Base-by-base conservation (phyloP, 2,888 invertebrate species). In the Mesochorus sp. region DNA sequence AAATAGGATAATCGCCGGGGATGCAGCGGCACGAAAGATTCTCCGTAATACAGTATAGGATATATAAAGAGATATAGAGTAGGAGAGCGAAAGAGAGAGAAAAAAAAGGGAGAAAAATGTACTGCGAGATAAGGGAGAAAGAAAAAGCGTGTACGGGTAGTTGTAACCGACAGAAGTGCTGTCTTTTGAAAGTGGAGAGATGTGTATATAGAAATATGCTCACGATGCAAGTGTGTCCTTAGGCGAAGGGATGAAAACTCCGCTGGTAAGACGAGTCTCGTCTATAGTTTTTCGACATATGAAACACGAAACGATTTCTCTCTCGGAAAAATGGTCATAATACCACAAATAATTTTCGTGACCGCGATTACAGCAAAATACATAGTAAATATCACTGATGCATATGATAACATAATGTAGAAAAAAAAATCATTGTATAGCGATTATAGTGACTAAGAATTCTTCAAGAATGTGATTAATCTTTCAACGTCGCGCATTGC, bases 1-100 rank as follows among this genome's bases (percentile, higher is more conserved):
- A 67, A 79, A 34, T 21, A 44, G 53, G 76, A 67, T 76, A 79
- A 76, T 76, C 66, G 71, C 53, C 37, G 44, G 31, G 47, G 57
- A 68, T 34, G 44, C 31, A 55, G 19, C 53, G 47, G 70, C 49
- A 59, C 71, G 71, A 68, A 72, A 57, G 71, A 73, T 47, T 59
- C 59, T 66, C 37, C 19, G 51, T 24, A 31, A 21, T 53, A 39
- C 17, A 14, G 21, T 4, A n/a, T n/a, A 24, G 24, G 66, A 51
- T 66, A n/a, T n/a, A 51, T 34, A 37, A 26, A 66, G 64, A 34
- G 31, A 17, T 12, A 8, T 4, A 26, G 14, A 10, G 14, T 42
- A 8, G 19, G 17, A 28, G 12, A 19, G 37, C n/a, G 44, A 28
- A 19, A 8, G 37, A 10, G n/a, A 4, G 14, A n/a, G 10, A 49